Evolutionary conservation across 2,888 invertebrate genomes (phyloP), one percentile per base, ranked within the genome.

Genomic region (Mactromeris polynyma): DNA sequence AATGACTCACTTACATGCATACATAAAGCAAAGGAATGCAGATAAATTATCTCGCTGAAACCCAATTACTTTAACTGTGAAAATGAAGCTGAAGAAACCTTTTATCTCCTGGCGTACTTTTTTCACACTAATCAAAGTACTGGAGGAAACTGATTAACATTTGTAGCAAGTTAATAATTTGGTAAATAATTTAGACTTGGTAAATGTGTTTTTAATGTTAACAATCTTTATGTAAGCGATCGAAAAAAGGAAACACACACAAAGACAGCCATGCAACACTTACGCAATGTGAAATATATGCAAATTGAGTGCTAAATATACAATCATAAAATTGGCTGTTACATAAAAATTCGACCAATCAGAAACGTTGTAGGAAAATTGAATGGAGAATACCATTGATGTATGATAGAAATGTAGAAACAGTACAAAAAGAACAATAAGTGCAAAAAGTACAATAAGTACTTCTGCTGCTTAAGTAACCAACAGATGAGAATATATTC

Each of bases 1-100:
- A 36, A 73, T 73, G 73, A 73, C 73, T 73, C 73, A 73, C 36
- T 73, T 73, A 73, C 73, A 73, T 73, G 73, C 73, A 73, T 73
- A 73, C 19, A 73, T 73, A 73, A 73, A 73, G 33, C 73, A 1
- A 36, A 36, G 73, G 73, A 73, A 73, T 73, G 73, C 36, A 73
- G 36, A 73, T 73, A 33, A 33, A 73, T 73, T 73, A 73, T 73
- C 73, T 36, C 4, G 14, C 19, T 36, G 73, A 36, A 73, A 19
- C 73, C 36, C 73, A 73, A 73, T 73, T 73, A 73, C 58, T 26
- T 64, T 64, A 26, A 64, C 73, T 73, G 73, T 36, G 73, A 73
- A 33, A 73, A 73, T 33, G 73, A 73, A 33, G 73, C 14, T 73
- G 36, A 26, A 73, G 14, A 21, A 58, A 58, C 21, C 58, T 58